Evolutionary conservation across 2,888 invertebrate genomes (phyloP), one percentile per base, ranked within the genome.

Genomic region (Nomada lathburiana): DNA sequence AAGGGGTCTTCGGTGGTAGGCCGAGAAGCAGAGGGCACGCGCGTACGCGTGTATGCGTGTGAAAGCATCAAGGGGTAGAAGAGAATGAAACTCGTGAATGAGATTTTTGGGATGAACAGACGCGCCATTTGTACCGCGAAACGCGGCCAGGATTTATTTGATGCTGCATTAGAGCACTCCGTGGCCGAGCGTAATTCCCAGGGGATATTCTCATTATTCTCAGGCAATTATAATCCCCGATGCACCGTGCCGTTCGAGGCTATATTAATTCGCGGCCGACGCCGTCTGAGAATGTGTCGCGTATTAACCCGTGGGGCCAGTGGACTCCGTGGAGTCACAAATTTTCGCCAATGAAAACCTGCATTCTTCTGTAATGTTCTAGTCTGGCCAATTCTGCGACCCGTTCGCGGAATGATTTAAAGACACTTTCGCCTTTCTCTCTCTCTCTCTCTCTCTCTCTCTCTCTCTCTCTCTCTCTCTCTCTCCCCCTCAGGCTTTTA

Each of bases 211-310:
- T 87, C 87, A 89, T 89, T 89, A 88, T 88, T 88, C 81, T 84
- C 83, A 57, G 44, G 85, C 87, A 89, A 89, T 89, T 89, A 89
- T 88, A 89, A 89, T 88, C 88, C 86, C 81, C 82, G 89, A 85
- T 84, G 81, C 82, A 76, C 69, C 74, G 59, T 76, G 80, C 75
- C 81, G 80, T 82, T 82, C 80, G 79, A 71, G 84, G 86, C 89
- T 90, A 90, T 90, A 90, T 90, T 90, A 89, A 90, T 90, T 90
- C 89, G 75, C 81, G 81, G 69, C 86, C 88, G 89, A 86, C 89
- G 89, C 86, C 86, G 90, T 90, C 90, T 90, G 89, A 90, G 89
- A 89, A 89, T 89, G 89, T 86, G 80, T 60, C 75, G 79, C 81
- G 87, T 86, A 89, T 88, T 89, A 88, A 84, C 78, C 72, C 62